These are phyloP conservation scores for Onychorhynchus coronatus DNA, from an alignment of 2,113 vertebrate species.

Conservation along the genomic window DNA sequence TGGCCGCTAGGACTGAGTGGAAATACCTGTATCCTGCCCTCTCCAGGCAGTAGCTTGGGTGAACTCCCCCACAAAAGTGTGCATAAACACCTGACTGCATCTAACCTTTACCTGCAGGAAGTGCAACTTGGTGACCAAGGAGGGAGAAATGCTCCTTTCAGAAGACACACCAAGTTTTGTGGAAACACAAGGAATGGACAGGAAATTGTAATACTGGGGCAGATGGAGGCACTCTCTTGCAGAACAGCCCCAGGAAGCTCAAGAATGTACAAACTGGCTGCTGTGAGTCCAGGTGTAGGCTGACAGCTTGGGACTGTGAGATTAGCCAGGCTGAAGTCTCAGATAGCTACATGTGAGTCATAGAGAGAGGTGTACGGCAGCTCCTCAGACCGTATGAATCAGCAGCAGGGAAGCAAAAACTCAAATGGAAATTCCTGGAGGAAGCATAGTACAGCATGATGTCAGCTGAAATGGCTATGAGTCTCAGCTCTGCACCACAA, in stretches of 20 bases:
- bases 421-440: neutral
- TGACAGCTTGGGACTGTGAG: neutral
- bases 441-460: neutral
- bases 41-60: neutral
- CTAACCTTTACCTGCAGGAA: neutral
- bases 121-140: neutral
- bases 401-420: neutral
- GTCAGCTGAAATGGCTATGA: neutral
- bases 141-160: neutral
- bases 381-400: neutral
- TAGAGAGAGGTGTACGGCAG: neutral
- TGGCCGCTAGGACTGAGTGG: neutral
- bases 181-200: neutral
- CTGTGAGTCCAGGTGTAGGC: neutral
- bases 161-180: neutral
- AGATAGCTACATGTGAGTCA: neutral
- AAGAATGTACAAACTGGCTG: neutral
- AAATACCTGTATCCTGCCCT: neutral
- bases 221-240: neutral
- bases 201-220: neutral
- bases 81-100: neutral
- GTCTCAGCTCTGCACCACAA: neutral
- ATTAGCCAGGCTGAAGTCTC: neutral
- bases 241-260: neutral
- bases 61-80: rapidly evolving